A percentile compares a stretch with the other conserved stretches of the same genome.
phyloP scores from a whole-genome alignment of 2,797 vertebrate genomes.

The Todus mexicanus region DNA sequence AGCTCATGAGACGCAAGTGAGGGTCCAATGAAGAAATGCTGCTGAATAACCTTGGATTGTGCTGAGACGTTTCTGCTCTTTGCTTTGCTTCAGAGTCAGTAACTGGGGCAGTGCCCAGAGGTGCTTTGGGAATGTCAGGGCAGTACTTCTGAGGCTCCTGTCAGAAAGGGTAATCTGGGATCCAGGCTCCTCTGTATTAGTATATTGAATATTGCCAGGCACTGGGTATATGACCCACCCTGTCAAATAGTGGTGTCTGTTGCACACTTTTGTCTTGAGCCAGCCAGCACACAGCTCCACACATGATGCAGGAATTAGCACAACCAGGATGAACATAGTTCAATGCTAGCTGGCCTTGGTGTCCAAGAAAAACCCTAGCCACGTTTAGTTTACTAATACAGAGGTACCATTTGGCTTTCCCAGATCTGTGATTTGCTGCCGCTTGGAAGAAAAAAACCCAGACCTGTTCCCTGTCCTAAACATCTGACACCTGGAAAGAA shows the following conservation, averaged over 20 bases:
- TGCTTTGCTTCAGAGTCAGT: neutral
- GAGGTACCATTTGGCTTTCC: neutral
- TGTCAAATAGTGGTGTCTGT: neutral
- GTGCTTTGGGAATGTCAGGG: neutral
- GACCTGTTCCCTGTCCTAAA: neutral
- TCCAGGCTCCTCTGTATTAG: neutral
- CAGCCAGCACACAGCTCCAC: neutral
- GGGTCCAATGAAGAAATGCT: rapidly evolving
- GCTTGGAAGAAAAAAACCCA: neutral
- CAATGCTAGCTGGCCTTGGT: neutral
- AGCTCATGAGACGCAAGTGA: neutral
- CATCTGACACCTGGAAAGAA: neutral
- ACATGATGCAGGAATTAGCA: neutral
- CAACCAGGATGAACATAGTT: neutral
- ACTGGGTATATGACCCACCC: neutral
- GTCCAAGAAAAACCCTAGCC: neutral
- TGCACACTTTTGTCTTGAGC: neutral
- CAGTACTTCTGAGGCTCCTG: neutral
- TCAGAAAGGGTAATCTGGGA: neutral
- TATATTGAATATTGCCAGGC: neutral
- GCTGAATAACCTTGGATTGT: neutral
- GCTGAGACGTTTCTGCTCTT: neutral
- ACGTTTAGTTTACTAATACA: neutral
- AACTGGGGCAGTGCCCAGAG: neutral
- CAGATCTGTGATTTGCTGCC: neutral